phyloP scores from a whole-genome alignment of 2,113 vertebrate species.

The Cynoglossus semilaevis region DNA sequence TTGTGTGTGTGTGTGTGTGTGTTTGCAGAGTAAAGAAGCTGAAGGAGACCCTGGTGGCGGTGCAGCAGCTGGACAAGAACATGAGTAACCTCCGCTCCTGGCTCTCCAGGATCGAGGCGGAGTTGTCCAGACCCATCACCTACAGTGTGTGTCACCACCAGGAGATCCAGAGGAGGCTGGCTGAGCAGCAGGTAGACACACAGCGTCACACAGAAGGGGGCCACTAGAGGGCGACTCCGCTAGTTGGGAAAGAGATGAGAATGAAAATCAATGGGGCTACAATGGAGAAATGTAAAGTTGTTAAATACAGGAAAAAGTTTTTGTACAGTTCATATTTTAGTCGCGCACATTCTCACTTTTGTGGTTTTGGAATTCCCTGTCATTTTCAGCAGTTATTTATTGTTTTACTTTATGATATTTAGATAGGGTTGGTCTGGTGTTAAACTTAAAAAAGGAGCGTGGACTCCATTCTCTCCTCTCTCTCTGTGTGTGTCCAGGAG shows the following conservation, averaged over 20 bases:
- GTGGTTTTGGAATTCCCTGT: too few species aligned
- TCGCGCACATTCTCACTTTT: too few species aligned
- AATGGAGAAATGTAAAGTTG: too few species aligned
- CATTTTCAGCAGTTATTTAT: too few species aligned
- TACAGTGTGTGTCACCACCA: conserved; percentile 88
- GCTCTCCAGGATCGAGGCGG: conserved; percentile 86
- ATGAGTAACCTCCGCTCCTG: conserved; percentile 93
- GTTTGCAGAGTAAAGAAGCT: conserved; percentile 88
- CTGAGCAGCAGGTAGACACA: conserved; percentile 95
- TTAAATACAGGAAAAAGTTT: too few species aligned
- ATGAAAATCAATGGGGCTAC: too few species aligned
- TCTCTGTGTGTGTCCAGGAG: conserved; percentile 74
- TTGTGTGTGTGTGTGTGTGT: too few species aligned
- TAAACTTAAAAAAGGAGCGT: not conserved
- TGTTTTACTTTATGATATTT: too few species aligned
- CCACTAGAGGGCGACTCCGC: too few species aligned
- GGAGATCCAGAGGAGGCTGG: conserved; percentile 93
- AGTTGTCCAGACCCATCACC: conserved; percentile 86
- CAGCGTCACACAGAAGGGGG: not conserved
- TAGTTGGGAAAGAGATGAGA: too few species aligned
- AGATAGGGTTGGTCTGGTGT: not conserved
- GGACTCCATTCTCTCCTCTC: conserved; percentile 11
- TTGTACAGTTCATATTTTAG: too few species aligned
- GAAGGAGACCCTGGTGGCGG: conserved; percentile 86
- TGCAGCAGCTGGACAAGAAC: conserved; percentile 90